Evolutionary conservation across 2,113 vertebrate genomes (phyloP), one percentile per base, ranked within the genome.

Genomic region (Xiphophorus maculatus): DNA sequence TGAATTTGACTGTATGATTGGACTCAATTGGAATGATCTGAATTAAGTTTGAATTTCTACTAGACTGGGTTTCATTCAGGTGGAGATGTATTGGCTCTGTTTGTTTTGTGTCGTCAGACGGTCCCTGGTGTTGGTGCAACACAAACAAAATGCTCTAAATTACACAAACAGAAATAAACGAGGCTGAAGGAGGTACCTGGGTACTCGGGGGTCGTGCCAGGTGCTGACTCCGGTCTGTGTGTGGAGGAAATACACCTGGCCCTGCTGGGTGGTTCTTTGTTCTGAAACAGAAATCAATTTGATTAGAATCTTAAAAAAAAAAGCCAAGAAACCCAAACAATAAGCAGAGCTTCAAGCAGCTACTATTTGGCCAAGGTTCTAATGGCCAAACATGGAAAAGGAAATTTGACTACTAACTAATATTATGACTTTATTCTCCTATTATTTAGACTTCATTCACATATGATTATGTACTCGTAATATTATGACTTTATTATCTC

Each of bases 151-250:
- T 19, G 17, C 44, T 19, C 14, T 19, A 48, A 19, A 48, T 48
- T 19, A 17, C 17, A 25, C 64, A 35, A 6, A 69, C 29, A 10
- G 7, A 66, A 61, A 32, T n/a, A 42, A 9, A 68, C 25, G 3
- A 64, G 58, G 4, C 64, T 22, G 14, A 76, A 67, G 25, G 2
- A 73, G 10, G 84, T 86, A 98, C 97, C 97, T 96, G 58, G 97
- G 97, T 62, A 98, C 97, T 70, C 97, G 92, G 69, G 97, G 97
- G 86, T 98, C 97, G 0, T 98, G 97, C 97, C 97, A 98, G 0
- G 97, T 98, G 94, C 97, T 98, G 87, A 98, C 97, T 78, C 97
- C 97, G 48, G 97, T 98, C 90, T 98, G 97, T 51, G 97, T 98
- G 71, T 98, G 97, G 44, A 98, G 95, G 88, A 98, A 98, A 92